Evolutionary conservation across 2,113 vertebrate genomes (phyloP).

Genomic region (Origma solitaria): DNA sequence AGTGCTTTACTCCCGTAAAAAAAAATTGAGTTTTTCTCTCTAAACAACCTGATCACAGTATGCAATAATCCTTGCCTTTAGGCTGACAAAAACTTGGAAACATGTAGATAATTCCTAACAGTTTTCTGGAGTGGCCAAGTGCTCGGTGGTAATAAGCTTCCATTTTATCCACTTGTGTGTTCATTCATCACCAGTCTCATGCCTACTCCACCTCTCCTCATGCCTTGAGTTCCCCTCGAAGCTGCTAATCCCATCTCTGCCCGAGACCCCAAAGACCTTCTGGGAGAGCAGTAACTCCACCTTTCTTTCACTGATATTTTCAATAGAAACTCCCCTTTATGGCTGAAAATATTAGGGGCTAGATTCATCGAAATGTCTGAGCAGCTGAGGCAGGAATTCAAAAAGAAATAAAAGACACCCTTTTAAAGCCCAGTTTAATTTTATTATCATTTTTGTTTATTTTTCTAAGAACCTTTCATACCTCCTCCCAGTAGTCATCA

Average conservation of each 20-base stretch:
- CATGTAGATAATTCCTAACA: background rate
- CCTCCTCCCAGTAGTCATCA: background rate
- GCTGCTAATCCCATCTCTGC: background rate
- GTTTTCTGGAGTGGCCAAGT: background rate
- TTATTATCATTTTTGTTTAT: background rate
- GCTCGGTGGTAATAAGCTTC: background rate
- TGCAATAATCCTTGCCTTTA: background rate
- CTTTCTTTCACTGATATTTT: background rate
- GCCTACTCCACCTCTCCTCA: background rate
- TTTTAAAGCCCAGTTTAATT: background rate
- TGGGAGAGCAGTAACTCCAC: background rate
- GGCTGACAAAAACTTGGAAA: background rate
- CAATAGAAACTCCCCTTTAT: background rate
- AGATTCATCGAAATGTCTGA: background rate
- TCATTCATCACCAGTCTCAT: background rate
- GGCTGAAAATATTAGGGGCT: background rate
- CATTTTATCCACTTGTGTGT: background rate
- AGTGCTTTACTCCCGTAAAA: background rate
- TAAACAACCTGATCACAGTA: background rate
- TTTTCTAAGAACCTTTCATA: background rate
- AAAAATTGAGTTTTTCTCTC: background rate
- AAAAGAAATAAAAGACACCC: background rate
- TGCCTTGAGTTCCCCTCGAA: background rate
- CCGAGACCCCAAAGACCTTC: background rate
- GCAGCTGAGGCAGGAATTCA: background rate